phyloP scores from a whole-genome alignment of 2,888 invertebrate species.

The Netelia melanura region DNA sequence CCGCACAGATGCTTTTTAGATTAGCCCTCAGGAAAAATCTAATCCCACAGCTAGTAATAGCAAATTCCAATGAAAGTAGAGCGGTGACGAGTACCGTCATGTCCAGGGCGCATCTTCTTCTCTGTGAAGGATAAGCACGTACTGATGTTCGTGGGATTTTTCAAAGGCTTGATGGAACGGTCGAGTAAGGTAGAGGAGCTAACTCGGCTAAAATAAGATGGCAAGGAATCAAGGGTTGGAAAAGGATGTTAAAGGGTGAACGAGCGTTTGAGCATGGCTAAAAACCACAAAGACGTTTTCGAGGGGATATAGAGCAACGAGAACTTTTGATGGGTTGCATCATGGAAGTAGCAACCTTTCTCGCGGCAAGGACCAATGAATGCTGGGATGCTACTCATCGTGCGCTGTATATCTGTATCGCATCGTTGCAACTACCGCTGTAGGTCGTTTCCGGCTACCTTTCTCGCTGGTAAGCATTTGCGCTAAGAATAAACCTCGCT shows the following conservation, averaged over 20 bases:
- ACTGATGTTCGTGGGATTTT: conserved; percentile 1
- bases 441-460: conserved; percentile 9
- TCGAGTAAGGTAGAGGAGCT: not conserved
- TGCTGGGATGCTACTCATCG: not conserved
- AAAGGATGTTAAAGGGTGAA: conserved; percentile 3
- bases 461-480: not conserved
- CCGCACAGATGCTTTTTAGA: too few relatives aligned
- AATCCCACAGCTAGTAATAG: not conserved
- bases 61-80: not conserved
- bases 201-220: not conserved
- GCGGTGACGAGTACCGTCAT: conserved; percentile 1
- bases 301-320: not conserved
- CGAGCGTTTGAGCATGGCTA: conserved; percentile 13
- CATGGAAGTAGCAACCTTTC: not conserved
- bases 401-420: conserved; percentile 3
- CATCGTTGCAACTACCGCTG: not conserved
- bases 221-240: not conserved
- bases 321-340: not conserved
- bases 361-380: conserved; percentile 36
- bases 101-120: not conserved
- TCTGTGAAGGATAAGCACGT: not conserved
- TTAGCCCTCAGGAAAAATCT: conserved; percentile 1
- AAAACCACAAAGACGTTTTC: not conserved
- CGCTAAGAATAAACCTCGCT: too few relatives aligned
- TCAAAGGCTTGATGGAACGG: not conserved